Conservation (phyloP, 2,888 invertebrate species). For the Idaea dimidiata region DNA sequence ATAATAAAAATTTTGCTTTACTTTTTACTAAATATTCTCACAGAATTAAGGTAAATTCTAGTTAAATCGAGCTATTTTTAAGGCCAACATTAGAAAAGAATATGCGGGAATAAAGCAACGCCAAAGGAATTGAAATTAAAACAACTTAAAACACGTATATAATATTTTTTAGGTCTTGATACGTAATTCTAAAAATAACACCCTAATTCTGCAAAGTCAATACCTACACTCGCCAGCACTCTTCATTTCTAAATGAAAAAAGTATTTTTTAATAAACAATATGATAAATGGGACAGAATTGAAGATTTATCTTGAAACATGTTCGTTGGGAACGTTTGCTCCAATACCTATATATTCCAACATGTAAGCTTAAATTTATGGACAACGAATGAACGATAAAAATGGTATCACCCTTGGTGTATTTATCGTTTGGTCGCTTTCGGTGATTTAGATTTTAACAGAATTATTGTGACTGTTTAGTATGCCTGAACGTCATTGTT, state of each 20-base stretch:
- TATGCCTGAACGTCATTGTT: neutral
- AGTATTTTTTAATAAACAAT: conserved; percentile 33
- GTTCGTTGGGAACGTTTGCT: conserved; percentile 46
- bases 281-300: conserved; percentile 36
- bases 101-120: too few relatives aligned
- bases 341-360: conserved; percentile 59
- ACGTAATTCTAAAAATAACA: neutral
- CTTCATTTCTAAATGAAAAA: conserved; percentile 27
- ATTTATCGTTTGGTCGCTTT: conserved; percentile 45
- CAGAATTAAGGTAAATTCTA: too few relatives aligned
- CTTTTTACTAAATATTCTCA: too few relatives aligned
- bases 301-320: conserved; percentile 57
- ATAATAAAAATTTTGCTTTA: too few relatives aligned
- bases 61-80: too few relatives aligned
- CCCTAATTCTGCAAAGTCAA: neutral
- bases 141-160: too few relatives aligned
- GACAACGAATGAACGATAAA: conserved; percentile 63
- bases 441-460: conserved; percentile 1
- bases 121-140: too few relatives aligned
- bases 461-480: neutral
- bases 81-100: too few relatives aligned
- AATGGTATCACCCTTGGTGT: conserved; percentile 59
- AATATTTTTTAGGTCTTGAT: neutral
- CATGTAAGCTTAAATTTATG: conserved; percentile 73
- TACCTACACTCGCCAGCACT: conserved; percentile 4